Conservation (phyloP, 2,113 vertebrate genomes). For the Danionella cerebrum region DNA sequence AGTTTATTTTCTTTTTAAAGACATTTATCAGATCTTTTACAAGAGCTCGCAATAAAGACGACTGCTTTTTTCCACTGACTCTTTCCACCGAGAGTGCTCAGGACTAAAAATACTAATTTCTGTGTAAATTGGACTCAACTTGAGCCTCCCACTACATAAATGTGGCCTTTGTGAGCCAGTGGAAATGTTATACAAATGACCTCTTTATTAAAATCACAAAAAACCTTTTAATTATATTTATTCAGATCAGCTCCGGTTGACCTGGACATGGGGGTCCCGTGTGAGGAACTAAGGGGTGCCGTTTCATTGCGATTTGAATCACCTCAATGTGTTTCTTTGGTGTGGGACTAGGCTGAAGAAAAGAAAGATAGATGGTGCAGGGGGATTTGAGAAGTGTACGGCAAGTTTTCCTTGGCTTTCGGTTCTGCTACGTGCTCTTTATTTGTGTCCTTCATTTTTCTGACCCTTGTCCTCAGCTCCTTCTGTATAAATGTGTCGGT, state of each 20-base stretch:
- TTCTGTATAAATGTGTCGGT: not conserved
- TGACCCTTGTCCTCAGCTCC: not conserved
- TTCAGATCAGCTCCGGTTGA: constrained; percentile 80
- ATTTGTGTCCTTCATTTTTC: constrained; percentile 10
- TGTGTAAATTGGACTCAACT: constrained; percentile 91
- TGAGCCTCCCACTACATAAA: constrained; percentile 83
- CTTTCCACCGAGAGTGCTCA: constrained; percentile 64
- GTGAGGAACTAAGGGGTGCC: constrained; percentile 14
- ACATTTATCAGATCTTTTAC: constrained; percentile 79
- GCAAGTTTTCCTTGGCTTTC: constrained; percentile 35
- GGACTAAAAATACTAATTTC: constrained; percentile 91
- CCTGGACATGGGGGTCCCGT: constrained; percentile 51
- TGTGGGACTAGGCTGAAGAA: constrained; percentile 4
- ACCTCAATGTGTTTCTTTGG: constrained; percentile 20
- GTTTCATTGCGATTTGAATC: constrained; percentile 22
- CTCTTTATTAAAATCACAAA: constrained; percentile 98
- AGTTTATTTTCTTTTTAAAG: constrained; percentile 69
- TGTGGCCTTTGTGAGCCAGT: constrained; percentile 92
- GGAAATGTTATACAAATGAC: constrained; percentile 99
- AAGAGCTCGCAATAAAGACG: constrained; percentile 72
- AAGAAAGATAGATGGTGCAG: constrained; percentile 19
- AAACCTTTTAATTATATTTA: constrained; percentile 97
- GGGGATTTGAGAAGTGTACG: constrained; percentile 28
- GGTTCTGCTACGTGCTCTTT: not conserved
- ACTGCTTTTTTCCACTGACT: constrained; percentile 70